Evolutionary conservation across 2,797 vertebrate species (phyloP), one percentile per base, ranked within the genome.

Genomic region (Erpetoichthys calabaricus): DNA sequence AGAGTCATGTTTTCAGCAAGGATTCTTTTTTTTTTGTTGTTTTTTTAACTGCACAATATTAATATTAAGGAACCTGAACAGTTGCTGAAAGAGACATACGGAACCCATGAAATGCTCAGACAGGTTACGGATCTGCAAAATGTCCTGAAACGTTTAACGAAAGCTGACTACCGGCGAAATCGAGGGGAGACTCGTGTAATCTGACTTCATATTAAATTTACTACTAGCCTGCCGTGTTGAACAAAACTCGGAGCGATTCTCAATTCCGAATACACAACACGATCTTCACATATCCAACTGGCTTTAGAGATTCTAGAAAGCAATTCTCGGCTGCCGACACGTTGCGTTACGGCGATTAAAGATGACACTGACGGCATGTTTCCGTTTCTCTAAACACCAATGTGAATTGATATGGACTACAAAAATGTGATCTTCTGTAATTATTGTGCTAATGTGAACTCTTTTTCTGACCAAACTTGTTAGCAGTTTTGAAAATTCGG

Each of bases 361-460:
- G 63, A 3, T 51, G 9, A 66, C 72, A 67, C 80, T 70, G 78
- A 68, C 76, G 83, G 83, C 86, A 76, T 78, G 73, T 86, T 86
- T 80, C 78, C 68, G 74, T 77, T 75, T 73, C 67, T 68, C 61
- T 62, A 49, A 73, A 76, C 83, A 81, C 83, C 80, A 85, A 87
- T 84, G 86, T 92, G 85, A 92, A 83, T 83, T 69, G 70, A 82
- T 81, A 76, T 76, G 70, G 75, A 70, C 73, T 75, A 78, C 74
- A 77, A 79, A n/a, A 84, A 88, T 81, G 87, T 89, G 86, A 87
- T 90, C 80, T 77, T 85, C 78, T 86, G 83, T 91, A 82, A 80
- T 75, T 82, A 86, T 86, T 82, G 89, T 88, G 87, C 89, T 78
- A 79, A 85, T 90, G 89, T 97, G 89, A 90, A 92, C 78, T 86